Evolutionary conservation across 2,888 invertebrate genomes (phyloP).

Genomic region (Melikaiella ostensackeni): DNA sequence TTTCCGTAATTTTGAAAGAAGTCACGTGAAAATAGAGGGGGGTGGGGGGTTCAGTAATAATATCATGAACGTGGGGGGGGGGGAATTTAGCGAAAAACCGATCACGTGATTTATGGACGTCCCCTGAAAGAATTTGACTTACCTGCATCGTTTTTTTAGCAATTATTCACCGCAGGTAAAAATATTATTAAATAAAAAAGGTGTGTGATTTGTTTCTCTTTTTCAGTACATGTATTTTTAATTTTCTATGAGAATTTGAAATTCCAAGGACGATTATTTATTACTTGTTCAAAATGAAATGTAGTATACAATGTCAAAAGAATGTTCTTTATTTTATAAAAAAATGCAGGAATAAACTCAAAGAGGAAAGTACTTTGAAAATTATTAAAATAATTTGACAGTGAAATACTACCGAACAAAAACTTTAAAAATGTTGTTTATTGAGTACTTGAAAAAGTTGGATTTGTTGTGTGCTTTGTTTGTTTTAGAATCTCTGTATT

Average conservation of each 20-base stretch:
- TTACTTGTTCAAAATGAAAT: too few relatives aligned
- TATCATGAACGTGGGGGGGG: too few relatives aligned
- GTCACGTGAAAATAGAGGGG: too few relatives aligned
- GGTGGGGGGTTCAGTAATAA: too few relatives aligned
- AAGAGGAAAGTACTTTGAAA: too few relatives aligned
- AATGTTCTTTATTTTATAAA: not conserved
- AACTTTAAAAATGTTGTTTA: not conserved
- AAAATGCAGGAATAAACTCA: not conserved
- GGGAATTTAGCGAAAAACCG: too few relatives aligned
- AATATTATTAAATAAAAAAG: not conserved
- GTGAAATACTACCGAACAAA: not conserved
- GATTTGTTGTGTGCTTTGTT: not conserved
- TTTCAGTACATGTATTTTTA: not conserved
- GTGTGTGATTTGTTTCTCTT: not conserved
- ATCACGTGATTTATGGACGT: too few relatives aligned
- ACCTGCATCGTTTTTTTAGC: not conserved
- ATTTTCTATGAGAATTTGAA: not conserved
- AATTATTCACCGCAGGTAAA: not conserved
- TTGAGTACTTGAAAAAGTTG: not conserved
- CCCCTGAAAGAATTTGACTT: slow-evolving; percentile 7
- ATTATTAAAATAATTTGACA: not conserved
- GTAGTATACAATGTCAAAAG: too few relatives aligned
- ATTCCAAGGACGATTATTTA: not conserved
- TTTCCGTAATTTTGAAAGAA: too few relatives aligned
- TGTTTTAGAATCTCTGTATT: too few relatives aligned